Evolutionary conservation across 2,888 invertebrate species (phyloP), one percentile per base, ranked within the genome.

Genomic region (Spodoptera picta): DNA sequence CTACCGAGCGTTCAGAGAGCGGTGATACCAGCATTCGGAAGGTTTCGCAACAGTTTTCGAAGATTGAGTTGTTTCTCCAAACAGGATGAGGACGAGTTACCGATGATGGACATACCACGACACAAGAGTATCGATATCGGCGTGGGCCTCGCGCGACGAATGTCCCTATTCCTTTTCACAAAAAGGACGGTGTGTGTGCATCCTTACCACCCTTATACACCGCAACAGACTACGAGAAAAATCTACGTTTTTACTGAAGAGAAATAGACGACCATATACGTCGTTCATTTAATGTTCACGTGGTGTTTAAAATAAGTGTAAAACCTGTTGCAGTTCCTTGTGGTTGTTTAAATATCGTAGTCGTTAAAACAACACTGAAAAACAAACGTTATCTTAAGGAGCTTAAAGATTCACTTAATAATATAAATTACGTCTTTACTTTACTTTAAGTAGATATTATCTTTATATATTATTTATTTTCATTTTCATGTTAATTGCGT

Each of bases 191-290:
- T 92, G 42, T 92, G 92, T 64, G 84, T 90, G 42, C 94, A 94
- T 73, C 94, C 94, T 0, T 94, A 93, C 69, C 94, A 94, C 64
- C 94, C 94, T 1, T 94, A 85, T 65, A 93, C 92, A 14, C 94
- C 94, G 9, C 86, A 86, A 57, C 92, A 92, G 77, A 90, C 90
- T 0, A 88, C 92, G 7, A 88, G 94, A 75, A 94, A 93, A 84
- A 89, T 94, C 42, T 81, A 89, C 65, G 69, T 91, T 41, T 83
- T 84, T 60, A 69, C 78, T 46, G 89, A 92, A 53, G 86, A 90
- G 53, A 89, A 87, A 77, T 75, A 64, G 73, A 60, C 60, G 44
- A 10, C 7, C 53, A 49, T 65, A 42, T 44, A 24, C 46, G 36
- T 42, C 19, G 23, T 47, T 47, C 11, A 11, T 27, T 50, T 58